These are phyloP conservation scores for Pocillopora verrucosa DNA, from an alignment of 64 coral and sea anemone genomes.

Conservation along the genomic window DNA sequence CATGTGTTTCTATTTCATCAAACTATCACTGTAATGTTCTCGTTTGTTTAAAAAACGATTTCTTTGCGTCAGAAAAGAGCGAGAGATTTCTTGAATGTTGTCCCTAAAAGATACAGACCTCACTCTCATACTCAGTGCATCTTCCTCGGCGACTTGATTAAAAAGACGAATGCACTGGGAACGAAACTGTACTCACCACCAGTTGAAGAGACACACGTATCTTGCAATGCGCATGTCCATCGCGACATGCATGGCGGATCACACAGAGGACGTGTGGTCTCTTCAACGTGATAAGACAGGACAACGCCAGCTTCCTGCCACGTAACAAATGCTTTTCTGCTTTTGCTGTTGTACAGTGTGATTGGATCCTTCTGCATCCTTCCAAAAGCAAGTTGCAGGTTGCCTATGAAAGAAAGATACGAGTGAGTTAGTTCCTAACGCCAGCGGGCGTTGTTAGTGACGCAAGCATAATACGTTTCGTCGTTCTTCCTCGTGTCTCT, in stretches of 20 bases:
- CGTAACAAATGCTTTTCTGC: slow-evolving; percentile 53
- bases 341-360: slow-evolving; percentile 55
- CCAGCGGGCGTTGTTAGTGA: too few species aligned
- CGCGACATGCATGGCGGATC: slow-evolving; percentile 22
- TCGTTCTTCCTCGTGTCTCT: too few species aligned
- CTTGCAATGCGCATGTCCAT: slow-evolving; percentile 68
- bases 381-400: not conserved
- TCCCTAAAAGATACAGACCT: too few species aligned
- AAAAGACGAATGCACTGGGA: too few species aligned
- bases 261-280: slow-evolving; percentile 43
- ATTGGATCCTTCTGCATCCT: slow-evolving; percentile 49
- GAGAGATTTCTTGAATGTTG: too few species aligned
- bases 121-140: too few species aligned
- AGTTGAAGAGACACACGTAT: slow-evolving; percentile 52
- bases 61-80: too few species aligned
- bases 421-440: not conserved
- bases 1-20: too few species aligned
- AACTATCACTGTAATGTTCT: too few species aligned
- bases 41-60: too few species aligned
- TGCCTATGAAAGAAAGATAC: not conserved
- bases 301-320: slow-evolving; percentile 65
- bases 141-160: too few species aligned
- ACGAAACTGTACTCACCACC: slow-evolving; percentile 18
- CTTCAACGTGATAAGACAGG: slow-evolving; percentile 41
- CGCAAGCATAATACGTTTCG: too few species aligned